Evolutionary conservation across 2,888 invertebrate genomes (phyloP), one percentile per base, ranked within the genome.

Genomic region (Athalia cordata): DNA sequence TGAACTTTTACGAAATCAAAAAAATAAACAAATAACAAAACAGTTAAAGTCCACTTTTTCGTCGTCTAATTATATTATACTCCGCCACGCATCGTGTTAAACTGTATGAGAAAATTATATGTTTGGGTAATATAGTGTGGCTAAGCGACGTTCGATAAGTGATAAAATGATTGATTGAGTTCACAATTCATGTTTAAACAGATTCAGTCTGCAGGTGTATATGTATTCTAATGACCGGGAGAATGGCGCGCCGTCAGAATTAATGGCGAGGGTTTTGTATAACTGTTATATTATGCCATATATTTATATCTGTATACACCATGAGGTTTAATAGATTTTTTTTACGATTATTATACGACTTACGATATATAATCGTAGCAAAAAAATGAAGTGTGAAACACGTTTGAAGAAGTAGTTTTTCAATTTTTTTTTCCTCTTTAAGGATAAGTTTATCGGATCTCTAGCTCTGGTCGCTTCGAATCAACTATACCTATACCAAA

Each of bases 161-260:
- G 68, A 50, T 68, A 68, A 68, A 68, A 68, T 68, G 68, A 68
- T 68, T 50, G 52, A 68, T 68, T 68, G 29, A 52, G 68, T 52
- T 50, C 2, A 29, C 29, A 29, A 29, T 29, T 29, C 29, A 29
- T 29, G 29, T 29, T 52, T 52, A 68, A 68, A 68, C 50, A 50
- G 68, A 68, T 68, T 52, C 11, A 52, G 52, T 29, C 2, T 29
- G 68, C 68, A 52, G 52, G 55, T 45, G 29, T 29, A 29, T 64
- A 45, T n/a, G n/a, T 68, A 68, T 29, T 29, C 52, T 68, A 52
- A 68, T 68, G 68, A 55, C 43, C 66, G 66, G 66, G 13, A 66
- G 15, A 7, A 52, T 13, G 9, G 15, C 8, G 29, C 62, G 4
- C 5, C 52, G 68, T 15, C 52, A 52, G 11, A 68, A 68, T 68